A percentile compares a stretch with the other conserved stretches of the same genome.
phyloP scores from a whole-genome alignment of 1,140 invertebrate species.

The Macrotrachela quadricornifera region DNA sequence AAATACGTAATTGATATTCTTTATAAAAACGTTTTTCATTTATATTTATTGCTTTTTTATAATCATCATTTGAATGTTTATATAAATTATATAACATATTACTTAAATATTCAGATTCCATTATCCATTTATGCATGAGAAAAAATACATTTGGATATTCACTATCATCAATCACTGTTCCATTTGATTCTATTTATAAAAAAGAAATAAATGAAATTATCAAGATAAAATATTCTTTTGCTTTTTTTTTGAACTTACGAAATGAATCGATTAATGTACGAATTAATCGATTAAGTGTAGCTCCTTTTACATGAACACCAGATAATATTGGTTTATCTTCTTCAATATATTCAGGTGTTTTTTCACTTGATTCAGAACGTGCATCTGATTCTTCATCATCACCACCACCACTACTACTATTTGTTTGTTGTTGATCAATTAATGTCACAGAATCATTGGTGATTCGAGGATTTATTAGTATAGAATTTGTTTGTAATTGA shows the following conservation, averaged over 20 bases:
- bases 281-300: conserved; percentile 23
- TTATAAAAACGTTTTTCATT: too few species aligned
- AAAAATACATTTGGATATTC: conserved; percentile 28
- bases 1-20: too few species aligned
- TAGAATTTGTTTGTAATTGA: too few species aligned
- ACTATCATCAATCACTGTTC: conserved; percentile 15
- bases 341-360: conserved; percentile 12
- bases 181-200: conserved; percentile 16
- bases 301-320: conserved; percentile 23
- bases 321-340: conserved; percentile 23
- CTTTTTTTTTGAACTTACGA: too few species aligned
- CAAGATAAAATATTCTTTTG: background rate
- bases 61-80: too few species aligned
- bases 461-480: too few species aligned
- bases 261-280: conserved; percentile 25
- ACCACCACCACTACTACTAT: background rate
- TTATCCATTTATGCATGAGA: conserved; percentile 33
- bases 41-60: too few species aligned
- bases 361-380: background rate
- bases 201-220: background rate
- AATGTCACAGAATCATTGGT: background rate
- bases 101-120: conserved; percentile 27
- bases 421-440: background rate
- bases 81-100: conserved; percentile 16
- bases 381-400: background rate